These are phyloP conservation scores for Cerastis rubricosa DNA, from an alignment of 2,888 invertebrate genomes.

Conservation along the genomic window DNA sequence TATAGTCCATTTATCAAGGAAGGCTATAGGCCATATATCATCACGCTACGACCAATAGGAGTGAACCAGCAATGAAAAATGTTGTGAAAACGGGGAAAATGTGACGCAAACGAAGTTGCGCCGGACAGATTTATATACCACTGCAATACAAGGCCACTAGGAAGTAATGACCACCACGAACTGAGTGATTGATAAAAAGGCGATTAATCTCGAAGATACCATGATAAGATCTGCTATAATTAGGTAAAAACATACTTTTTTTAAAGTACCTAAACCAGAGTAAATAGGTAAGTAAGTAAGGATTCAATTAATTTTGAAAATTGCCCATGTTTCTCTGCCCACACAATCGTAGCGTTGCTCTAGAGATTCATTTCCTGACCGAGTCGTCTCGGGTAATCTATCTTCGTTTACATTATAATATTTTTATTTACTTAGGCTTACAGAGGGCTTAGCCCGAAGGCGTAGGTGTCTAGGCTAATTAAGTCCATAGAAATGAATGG, in stretches of 20 bases:
- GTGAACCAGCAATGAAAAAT: too few relatives aligned
- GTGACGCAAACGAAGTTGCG: too few relatives aligned
- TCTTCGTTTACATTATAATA: slow-evolving; percentile 55
- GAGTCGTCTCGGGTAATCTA: slow-evolving; percentile 38
- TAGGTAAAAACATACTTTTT: not conserved
- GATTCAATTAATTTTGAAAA: slow-evolving; percentile 27
- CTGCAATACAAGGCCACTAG: not conserved
- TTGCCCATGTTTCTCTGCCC: not conserved
- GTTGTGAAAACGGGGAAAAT: too few relatives aligned
- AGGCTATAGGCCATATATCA: too few relatives aligned
- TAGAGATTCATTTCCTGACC: slow-evolving; percentile 45
- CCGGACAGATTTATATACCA: too few relatives aligned
- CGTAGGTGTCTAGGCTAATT: slow-evolving; percentile 4
- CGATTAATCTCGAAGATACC: not conserved
- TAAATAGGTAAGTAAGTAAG: not conserved
- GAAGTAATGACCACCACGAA: not conserved
- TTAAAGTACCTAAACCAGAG: not conserved
- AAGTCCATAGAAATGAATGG: slow-evolving; percentile 24
- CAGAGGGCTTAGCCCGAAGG: not conserved
- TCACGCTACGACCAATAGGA: too few relatives aligned
- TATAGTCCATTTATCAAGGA: too few relatives aligned
- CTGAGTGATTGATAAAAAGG: not conserved
- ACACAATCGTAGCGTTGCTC: slow-evolving; percentile 9
- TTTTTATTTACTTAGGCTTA: slow-evolving; percentile 29
- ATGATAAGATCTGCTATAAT: not conserved